These are phyloP conservation scores for Rhabdornis inornatus DNA, from an alignment of 2,113 vertebrate species.

Conservation along the genomic window DNA sequence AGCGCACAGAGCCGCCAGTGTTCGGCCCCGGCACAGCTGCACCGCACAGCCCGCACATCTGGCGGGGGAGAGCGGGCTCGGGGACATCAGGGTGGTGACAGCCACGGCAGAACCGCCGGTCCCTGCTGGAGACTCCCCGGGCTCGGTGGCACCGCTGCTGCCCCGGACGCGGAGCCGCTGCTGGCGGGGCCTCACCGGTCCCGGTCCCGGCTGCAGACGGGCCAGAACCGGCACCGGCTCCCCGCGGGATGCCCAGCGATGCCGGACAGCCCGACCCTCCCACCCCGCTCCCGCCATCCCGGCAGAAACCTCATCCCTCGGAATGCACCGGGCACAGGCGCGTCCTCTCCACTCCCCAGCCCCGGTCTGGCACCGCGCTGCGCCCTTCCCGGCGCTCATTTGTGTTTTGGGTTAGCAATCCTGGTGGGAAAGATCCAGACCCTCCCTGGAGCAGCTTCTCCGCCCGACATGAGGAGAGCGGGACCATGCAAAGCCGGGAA, in stretches of 20 bases:
- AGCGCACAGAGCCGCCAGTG: conserved; percentile 19
- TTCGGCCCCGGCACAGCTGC: neutral
- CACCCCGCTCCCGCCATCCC: fast-evolving
- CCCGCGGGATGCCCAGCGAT: fast-evolving
- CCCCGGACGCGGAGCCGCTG: neutral
- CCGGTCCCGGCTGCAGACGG: neutral
- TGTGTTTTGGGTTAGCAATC: neutral
- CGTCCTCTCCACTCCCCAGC: neutral
- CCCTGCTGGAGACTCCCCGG: fast-evolving
- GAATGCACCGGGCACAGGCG: neutral
- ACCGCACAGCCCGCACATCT: neutral
- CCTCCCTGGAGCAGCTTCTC: neutral
- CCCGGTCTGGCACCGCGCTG: neutral
- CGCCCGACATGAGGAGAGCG: neutral
- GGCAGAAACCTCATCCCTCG: neutral
- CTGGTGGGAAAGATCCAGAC: neutral
- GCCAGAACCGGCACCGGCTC: no score
- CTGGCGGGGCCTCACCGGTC: neutral
- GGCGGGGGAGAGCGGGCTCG: neutral
- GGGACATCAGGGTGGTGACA: fast-evolving
- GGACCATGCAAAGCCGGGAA: neutral
- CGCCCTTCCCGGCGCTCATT: neutral
- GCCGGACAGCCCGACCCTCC: neutral
- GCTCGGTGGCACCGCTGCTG: fast-evolving
- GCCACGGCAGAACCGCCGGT: fast-evolving